These are phyloP conservation scores for Dromaius novaehollandiae DNA, from an alignment of 2,113 vertebrate species.

Conservation along the genomic window DNA sequence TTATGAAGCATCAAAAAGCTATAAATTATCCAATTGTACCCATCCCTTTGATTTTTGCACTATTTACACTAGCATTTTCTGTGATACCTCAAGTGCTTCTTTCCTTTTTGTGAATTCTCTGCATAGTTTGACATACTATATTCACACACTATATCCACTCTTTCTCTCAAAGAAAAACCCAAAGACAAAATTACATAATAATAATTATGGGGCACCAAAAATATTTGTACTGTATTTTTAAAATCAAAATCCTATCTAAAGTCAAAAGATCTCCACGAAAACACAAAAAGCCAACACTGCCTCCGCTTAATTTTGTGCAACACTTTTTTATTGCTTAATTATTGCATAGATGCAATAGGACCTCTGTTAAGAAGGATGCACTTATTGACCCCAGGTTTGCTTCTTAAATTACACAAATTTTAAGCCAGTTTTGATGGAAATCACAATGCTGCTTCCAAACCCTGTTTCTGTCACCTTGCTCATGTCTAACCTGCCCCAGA, in stretches of 20 bases:
- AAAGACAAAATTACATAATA: neutral
- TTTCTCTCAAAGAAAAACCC: neutral
- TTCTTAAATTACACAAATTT: neutral
- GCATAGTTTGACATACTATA: neutral
- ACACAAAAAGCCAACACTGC: neutral
- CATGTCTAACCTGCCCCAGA: neutral
- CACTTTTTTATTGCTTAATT: neutral
- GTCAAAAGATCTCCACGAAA: neutral
- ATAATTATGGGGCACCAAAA: neutral
- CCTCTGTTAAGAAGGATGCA: neutral
- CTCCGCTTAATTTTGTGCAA: neutral
- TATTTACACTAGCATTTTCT: neutral
- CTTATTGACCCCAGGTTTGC: too few relatives aligned
- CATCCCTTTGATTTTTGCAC: neutral
- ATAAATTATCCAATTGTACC: accelerated
- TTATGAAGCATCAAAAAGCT: neutral
- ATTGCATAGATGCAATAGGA: neutral
- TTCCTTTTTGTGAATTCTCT: neutral
- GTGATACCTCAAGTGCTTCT: neutral
- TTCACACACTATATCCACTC: neutral
- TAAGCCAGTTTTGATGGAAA: neutral
- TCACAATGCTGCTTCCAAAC: neutral
- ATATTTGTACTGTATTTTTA: neutral
- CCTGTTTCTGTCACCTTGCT: neutral
- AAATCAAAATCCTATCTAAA: neutral